phyloP scores from a whole-genome alignment of 2,113 vertebrate species.

The Syngnathus typhle region DNA sequence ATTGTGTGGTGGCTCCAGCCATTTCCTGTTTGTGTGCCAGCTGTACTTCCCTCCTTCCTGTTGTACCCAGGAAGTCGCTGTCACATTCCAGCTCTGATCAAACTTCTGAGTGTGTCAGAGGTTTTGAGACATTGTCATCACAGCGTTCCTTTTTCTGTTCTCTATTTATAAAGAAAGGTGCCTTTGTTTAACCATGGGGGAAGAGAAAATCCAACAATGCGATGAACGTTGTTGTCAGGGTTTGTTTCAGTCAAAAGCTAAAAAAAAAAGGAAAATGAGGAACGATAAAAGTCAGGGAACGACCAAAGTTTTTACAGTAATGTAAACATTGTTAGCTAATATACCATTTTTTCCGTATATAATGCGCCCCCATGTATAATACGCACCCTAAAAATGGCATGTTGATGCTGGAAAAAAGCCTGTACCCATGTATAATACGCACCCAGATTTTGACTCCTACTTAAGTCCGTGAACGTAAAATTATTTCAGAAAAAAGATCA shows the following conservation, averaged over 20 bases:
- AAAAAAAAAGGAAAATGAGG: too few relatives aligned
- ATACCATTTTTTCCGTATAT: too few relatives aligned
- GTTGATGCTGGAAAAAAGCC: too few relatives aligned
- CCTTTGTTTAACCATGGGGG: neutral
- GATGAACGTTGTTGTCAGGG: neutral
- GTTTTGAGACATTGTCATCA: slow-evolving; percentile 16
- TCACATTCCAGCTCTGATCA: slow-evolving; percentile 64
- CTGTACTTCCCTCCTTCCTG: slow-evolving; percentile 70
- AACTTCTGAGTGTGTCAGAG: slow-evolving; percentile 6
- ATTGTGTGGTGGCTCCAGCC: slow-evolving; percentile 70
- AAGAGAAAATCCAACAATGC: neutral
- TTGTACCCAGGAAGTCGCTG: slow-evolving; percentile 67
- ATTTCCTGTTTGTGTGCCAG: slow-evolving; percentile 79
- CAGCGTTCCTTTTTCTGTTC: slow-evolving; percentile 6
- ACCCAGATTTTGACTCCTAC: too few relatives aligned
- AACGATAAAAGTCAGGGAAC: too few relatives aligned
- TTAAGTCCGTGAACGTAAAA: too few relatives aligned
- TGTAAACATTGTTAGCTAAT: neutral
- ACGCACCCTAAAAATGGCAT: too few relatives aligned
- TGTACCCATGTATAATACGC: too few relatives aligned
- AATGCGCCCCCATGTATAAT: too few relatives aligned
- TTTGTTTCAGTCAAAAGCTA: neutral
- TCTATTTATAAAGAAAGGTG: slow-evolving; percentile 15
- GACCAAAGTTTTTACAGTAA: neutral
- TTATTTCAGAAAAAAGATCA: too few relatives aligned